Evolutionary conservation across 1,140 invertebrate species (phyloP).

Genomic region (Ceratosolen fusciceps): DNA sequence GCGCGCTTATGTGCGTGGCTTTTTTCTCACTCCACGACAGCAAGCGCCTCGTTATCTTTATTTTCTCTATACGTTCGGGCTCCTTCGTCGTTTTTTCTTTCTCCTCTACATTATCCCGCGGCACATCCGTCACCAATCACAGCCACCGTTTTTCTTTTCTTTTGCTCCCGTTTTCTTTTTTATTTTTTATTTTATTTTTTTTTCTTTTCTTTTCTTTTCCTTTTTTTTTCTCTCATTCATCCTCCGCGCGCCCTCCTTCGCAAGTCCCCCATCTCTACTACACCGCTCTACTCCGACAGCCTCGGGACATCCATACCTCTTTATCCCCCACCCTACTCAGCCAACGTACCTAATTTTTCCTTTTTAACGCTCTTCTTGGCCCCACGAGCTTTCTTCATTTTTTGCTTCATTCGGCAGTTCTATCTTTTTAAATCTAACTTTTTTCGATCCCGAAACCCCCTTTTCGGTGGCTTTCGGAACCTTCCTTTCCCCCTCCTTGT

Average conservation of each 20-base stretch:
- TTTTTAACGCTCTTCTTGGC: too few species aligned
- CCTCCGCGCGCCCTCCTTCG: background rate
- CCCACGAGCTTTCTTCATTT: too few species aligned
- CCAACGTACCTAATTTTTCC: too few species aligned
- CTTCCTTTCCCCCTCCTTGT: background rate
- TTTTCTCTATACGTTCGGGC: constrained; percentile 12
- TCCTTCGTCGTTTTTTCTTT: constrained; percentile 24
- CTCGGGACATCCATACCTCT: too few species aligned
- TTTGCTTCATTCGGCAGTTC: too few species aligned
- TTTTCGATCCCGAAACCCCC: background rate
- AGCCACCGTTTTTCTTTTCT: constrained; percentile 23
- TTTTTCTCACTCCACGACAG: background rate
- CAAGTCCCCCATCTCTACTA: too few species aligned
- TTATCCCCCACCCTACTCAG: too few species aligned
- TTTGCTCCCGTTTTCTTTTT: constrained; percentile 25
- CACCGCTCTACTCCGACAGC: too few species aligned
- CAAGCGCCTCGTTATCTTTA: constrained; percentile 33
- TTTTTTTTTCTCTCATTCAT: background rate
- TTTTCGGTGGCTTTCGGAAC: background rate
- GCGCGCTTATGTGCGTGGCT: background rate
- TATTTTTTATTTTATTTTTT: constrained; percentile 16
- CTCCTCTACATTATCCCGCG: background rate
- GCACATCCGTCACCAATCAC: too few species aligned
- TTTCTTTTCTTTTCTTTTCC: constrained; percentile 18
- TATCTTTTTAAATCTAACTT: too few species aligned